Percentiles rank a stretch among this genome's conserved stretches.
These are phyloP conservation scores for Macheiramphus alcinus DNA, from an alignment of 2,113 vertebrate species.

Conservation along the genomic window DNA sequence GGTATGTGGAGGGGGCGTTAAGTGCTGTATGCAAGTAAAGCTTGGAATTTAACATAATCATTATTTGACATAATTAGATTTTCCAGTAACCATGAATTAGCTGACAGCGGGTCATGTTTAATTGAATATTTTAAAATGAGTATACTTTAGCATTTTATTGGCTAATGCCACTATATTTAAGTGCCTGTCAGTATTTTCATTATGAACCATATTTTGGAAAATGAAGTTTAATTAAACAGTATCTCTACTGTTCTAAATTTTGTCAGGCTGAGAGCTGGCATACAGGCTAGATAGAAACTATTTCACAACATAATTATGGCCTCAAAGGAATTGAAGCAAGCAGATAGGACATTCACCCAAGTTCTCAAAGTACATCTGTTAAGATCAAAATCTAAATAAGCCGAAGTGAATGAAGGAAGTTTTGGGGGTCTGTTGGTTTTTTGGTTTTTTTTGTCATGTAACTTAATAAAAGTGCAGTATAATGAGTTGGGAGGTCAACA, in stretches of 20 bases:
- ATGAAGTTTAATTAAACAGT: slow-evolving; percentile 10
- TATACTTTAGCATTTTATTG: slow-evolving; percentile 9
- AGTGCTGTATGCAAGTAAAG: neutral
- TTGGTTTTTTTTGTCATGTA: neutral
- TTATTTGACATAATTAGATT: slow-evolving; percentile 36
- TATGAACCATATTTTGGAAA: slow-evolving; percentile 9
- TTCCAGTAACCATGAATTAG: slow-evolving; percentile 28
- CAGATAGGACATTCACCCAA: neutral
- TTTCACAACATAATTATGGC: neutral
- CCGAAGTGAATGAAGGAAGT: neutral
- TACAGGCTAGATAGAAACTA: neutral
- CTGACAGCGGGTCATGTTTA: slow-evolving; percentile 28
- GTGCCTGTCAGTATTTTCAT: slow-evolving; percentile 1
- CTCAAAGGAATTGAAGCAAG: neutral
- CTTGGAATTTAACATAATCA: neutral
- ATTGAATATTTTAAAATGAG: neutral
- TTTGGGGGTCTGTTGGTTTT: neutral
- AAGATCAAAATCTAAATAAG: neutral
- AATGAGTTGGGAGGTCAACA: neutral
- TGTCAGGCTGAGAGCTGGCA: neutral
- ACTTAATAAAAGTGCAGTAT: neutral
- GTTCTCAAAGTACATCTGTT: neutral
- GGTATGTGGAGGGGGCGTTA: neutral
- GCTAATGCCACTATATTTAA: neutral
- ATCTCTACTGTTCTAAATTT: neutral